Base-by-base conservation (phyloP, 2,888 invertebrate genomes). In the Galeruca laticollis region DNA sequence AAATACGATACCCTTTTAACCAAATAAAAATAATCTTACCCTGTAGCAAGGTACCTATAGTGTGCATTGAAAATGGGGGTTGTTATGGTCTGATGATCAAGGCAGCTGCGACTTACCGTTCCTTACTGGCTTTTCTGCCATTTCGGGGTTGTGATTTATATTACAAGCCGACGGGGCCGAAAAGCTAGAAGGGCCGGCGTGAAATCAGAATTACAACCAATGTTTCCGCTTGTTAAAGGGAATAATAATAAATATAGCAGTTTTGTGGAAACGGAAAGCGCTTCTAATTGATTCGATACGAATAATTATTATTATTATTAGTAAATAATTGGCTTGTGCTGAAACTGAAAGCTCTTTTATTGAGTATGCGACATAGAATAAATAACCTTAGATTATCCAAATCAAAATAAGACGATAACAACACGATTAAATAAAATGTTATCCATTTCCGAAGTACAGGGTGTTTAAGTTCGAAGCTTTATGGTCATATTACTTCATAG, bases 31-130 rank as follows among this genome's bases (percentile, higher is more conserved):
- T 68, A 73, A 75, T 73, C 79, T 81, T 75, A 77, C 73, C 73
- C 76, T 77, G 75, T 66, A 72, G 76, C 72, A 70, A 72, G 73
- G 73, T 74, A 75, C 75, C 79, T 78, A 75, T 57, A 57, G 15
- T 57, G 56, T 62, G 66, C 73, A 68, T 71, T 71, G 69, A 60
- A 60, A 66, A 63, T 70, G 72, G 80, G 84, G 84, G 84, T 84
- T 83, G 85, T 84, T 84, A 80, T 84, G 85, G 82, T 84, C 84
- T 83, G 82, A 76, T 84, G 84, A 84, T 84, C 84, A 82, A 82
- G 83, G 82, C 85, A 85, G 85, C 85, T 85, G 85, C 83, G 77
- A 73, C 70, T 73, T 69, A 64, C 68, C 73, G 73, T 76, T 76
- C 77, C 76, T 74, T 70, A 69, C 49, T 69, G 63, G 67, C 60